Percentiles rank a stretch among this genome's conserved stretches.
phyloP scores from a whole-genome alignment of 2,888 invertebrate species.

The Netelia inedita region DNA sequence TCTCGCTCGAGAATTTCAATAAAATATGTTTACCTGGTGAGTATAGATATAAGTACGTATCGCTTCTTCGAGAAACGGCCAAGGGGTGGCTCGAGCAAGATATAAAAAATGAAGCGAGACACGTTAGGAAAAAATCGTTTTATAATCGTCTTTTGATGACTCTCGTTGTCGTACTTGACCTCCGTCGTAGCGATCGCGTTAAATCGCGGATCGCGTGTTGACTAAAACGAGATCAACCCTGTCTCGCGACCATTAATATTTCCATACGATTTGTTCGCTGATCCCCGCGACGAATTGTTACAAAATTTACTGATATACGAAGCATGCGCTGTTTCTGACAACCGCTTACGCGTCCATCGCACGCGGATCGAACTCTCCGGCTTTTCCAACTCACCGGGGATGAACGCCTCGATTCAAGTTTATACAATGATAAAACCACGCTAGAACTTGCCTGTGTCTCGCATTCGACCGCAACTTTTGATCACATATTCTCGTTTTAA shows the following conservation, averaged over 20 bases:
- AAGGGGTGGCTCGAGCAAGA: background rate
- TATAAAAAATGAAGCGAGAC: background rate
- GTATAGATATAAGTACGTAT: too few relatives aligned
- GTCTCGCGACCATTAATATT: constrained; percentile 19
- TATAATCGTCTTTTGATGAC: constrained; percentile 58
- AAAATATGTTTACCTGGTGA: too few relatives aligned
- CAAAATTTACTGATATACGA: background rate
- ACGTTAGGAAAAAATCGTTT: constrained; percentile 34
- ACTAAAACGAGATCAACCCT: background rate
- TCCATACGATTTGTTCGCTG: background rate
- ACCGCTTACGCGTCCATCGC: background rate
- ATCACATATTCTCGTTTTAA: constrained; percentile 3
- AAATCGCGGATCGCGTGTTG: constrained; percentile 60
- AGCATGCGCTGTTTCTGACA: background rate
- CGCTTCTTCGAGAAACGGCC: too few relatives aligned
- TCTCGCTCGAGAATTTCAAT: too few relatives aligned
- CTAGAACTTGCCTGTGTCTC: background rate
- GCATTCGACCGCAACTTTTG: background rate
- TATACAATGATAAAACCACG: background rate
- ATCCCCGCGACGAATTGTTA: background rate
- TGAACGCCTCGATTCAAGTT: background rate
- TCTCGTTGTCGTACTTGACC: constrained; percentile 56
- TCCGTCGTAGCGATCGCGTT: constrained; percentile 15
- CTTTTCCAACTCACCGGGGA: constrained; percentile 21
- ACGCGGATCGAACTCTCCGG: constrained; percentile 18